Conservation (phyloP, 2,797 vertebrate species). For the Parauchenoglanis punctatus region DNA sequence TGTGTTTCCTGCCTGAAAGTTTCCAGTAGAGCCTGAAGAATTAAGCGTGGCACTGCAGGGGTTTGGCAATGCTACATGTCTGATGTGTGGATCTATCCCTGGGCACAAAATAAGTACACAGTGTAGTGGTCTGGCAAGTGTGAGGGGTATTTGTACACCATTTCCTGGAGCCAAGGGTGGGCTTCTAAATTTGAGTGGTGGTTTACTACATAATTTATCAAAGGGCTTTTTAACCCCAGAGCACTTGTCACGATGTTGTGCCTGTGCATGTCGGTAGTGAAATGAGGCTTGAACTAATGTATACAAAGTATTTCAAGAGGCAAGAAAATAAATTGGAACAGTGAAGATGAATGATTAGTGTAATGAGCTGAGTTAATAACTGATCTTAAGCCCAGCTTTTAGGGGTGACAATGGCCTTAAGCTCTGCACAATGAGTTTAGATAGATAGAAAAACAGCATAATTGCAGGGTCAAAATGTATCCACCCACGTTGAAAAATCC, state of each 20-base stretch:
- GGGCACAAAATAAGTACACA: conserved; percentile 51
- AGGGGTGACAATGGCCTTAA: conserved; percentile 45
- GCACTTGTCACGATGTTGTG: conserved; percentile 43
- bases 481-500: conserved; percentile 34
- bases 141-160: conserved; percentile 58
- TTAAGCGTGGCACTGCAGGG: conserved; percentile 41
- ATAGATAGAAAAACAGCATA: conserved; percentile 41
- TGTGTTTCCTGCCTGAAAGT: conserved; percentile 33
- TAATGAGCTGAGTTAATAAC: conserved; percentile 1
- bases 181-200: conserved; percentile 51
- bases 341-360: conserved; percentile 23
- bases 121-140: conserved; percentile 57
- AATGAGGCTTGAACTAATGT: conserved; percentile 31
- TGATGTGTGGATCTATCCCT: conserved; percentile 48
- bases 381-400: conserved; percentile 16
- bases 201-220: conserved; percentile 47
- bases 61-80: conserved; percentile 40
- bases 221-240: conserved; percentile 43
- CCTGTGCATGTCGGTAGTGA: conserved; percentile 27
- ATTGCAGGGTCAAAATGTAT: conserved; percentile 41
- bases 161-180: conserved; percentile 57
- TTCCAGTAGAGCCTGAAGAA: conserved; percentile 42
- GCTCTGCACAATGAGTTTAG: conserved; percentile 35
- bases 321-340: conserved; percentile 28
- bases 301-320: conserved; percentile 22